These are phyloP conservation scores for Crotalus tigris DNA, from an alignment of 2,113 vertebrate genomes.

Conservation along the genomic window DNA sequence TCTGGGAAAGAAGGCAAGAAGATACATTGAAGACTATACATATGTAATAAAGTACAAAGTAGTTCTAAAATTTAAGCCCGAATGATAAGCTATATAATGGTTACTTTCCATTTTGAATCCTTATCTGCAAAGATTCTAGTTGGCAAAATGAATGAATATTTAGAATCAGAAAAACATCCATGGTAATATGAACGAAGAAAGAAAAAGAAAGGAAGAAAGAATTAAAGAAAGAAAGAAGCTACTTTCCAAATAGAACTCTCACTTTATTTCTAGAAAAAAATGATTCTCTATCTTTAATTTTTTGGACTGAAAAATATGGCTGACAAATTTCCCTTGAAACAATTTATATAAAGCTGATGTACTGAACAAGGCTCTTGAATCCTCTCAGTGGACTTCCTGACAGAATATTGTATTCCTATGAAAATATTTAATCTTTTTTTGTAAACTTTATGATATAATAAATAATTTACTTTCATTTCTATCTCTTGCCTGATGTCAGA, in stretches of 20 bases:
- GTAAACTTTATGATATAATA: not conserved
- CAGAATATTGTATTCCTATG: not conserved
- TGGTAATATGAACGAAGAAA: not conserved
- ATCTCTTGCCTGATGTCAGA: slow-evolving; percentile 9
- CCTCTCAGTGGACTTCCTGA: not conserved
- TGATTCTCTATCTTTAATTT: slow-evolving; percentile 16
- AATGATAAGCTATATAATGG: not conserved
- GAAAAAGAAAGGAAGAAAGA: not conserved
- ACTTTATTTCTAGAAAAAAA: slow-evolving; percentile 41
- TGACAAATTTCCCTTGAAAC: slow-evolving; percentile 28
- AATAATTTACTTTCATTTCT: slow-evolving; percentile 17
- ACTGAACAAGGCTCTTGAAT: not conserved
- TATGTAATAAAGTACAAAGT: no score
- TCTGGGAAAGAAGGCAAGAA: not conserved
- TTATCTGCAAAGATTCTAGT: not conserved
- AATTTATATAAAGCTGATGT: slow-evolving; percentile 8
- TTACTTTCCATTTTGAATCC: not conserved
- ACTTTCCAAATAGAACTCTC: slow-evolving; percentile 7
- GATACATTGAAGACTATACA: no score
- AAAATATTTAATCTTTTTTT: not conserved
- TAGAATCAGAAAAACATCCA: slow-evolving; percentile 6
- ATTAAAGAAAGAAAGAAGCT: not conserved
- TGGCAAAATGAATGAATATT: not conserved
- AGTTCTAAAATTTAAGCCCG: no score
- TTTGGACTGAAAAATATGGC: slow-evolving; percentile 16